Evolutionary conservation across 1,140 invertebrate genomes (phyloP), one percentile per base, ranked within the genome.

Genomic region (Heliothis virescens): DNA sequence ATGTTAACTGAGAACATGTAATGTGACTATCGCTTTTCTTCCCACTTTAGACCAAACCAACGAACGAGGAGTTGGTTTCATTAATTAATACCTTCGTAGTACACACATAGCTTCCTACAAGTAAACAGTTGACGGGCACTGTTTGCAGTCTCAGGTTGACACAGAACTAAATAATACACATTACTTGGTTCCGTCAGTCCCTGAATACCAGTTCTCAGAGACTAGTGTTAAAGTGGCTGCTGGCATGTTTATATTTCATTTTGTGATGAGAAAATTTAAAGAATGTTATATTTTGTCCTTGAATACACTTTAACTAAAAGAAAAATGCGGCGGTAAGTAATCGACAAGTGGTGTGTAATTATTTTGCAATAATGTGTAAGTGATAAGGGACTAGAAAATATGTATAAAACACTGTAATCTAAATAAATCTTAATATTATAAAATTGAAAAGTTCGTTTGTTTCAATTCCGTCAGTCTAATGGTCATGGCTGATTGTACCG

Each of bases 51-150:
- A 53, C 18, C 57, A 60, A 41, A 41, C 34, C 21, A 26, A 55
- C 3, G 11, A 48, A 60, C 55, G 21, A 18, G 13, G 34, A 57
- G 47, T 52, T 55, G 79, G 84, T 82, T 80, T 83, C 80, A 83
- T 87, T 87, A 87, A 85, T 85, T 87, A 87, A 84, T 84, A 85
- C 79, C 57, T 84, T 79, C 82, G 59, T 81, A 82, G 79, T 79
- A 84, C 79, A 82, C 79, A 81, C 57, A 71, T 82, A 53, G 62
- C 63, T 80, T 76, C 78, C 74, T 53, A 79, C 55, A 78, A 60
- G 67, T 21, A 67, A 65, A 76, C 73, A 67, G n/a, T 21, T 67
- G 67, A 71, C 72, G 75, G 75, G 16, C 16, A 82, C 80, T 65
- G 53, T 74, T 74, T 82, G 63, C 21, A 50, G 47, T 71, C 67